Percentiles rank a stretch among this genome's conserved stretches.
Conservation (phyloP, 1,140 invertebrate genomes). For the Phymorhynchus buccinoides region DNA sequence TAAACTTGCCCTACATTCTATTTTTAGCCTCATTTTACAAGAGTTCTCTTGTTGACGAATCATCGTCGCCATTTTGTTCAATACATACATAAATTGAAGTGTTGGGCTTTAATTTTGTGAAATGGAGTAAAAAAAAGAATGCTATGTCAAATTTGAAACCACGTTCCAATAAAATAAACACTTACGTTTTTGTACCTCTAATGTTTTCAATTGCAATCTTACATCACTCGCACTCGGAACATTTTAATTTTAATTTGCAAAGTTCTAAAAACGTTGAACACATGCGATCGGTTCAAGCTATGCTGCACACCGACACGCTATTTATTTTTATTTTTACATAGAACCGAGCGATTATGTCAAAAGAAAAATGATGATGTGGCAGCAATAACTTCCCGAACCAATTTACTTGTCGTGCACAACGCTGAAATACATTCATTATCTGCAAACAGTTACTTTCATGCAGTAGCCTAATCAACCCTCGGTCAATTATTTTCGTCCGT, state of each 20-base stretch:
- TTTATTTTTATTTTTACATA: too few relatives aligned
- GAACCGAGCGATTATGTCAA: background rate
- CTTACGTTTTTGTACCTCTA: background rate
- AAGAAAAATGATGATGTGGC: background rate
- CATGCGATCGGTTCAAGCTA: too few relatives aligned
- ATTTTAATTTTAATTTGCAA: background rate
- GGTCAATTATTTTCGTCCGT: background rate
- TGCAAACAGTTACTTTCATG: too few relatives aligned
- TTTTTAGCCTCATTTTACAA: background rate
- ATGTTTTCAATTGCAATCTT: background rate
- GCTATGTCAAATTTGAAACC: background rate
- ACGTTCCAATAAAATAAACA: background rate
- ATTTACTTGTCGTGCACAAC: background rate
- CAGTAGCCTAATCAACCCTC: too few relatives aligned
- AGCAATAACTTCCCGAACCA: background rate
- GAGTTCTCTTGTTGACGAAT: background rate
- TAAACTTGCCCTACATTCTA: background rate
- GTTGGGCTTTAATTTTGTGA: too few relatives aligned
- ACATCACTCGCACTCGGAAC: background rate
- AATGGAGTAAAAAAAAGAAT: background rate
- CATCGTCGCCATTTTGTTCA: background rate
- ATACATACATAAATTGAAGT: too few relatives aligned
- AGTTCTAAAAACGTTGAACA: slow-evolving; percentile 1
- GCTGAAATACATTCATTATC: background rate
- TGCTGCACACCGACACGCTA: too few relatives aligned